phyloP scores from a whole-genome alignment of 2,113 vertebrate genomes.

The Pagrus major region DNA sequence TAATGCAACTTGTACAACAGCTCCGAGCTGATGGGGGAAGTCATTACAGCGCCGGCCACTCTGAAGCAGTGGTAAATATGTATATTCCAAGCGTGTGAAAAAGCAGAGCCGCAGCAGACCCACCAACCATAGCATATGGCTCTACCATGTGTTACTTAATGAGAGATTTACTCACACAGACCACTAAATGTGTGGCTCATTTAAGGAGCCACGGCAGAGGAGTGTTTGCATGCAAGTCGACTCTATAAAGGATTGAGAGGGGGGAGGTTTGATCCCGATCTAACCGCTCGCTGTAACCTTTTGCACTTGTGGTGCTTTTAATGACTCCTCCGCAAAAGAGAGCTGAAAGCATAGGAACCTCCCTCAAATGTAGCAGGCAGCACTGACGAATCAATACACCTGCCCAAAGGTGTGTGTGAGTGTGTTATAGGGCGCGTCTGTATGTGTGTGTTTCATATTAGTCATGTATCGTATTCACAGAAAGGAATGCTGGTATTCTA shows the following conservation, averaged over 20 bases:
- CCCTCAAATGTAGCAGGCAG: not conserved
- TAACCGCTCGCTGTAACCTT: constrained; percentile 54
- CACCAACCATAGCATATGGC: constrained; percentile 81
- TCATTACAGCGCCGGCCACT: constrained; percentile 44
- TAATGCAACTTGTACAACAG: constrained; percentile 25
- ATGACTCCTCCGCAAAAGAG: not conserved
- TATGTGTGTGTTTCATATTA: constrained; percentile 26
- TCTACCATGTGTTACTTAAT: constrained; percentile 83
- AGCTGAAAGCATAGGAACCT: constrained; percentile 1
- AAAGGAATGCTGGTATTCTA: constrained; percentile 44
- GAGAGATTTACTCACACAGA: constrained; percentile 84
- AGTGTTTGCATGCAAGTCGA: constrained; percentile 63
- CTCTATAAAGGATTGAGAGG: constrained; percentile 46
- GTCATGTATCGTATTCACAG: constrained; percentile 24
- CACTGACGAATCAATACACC: constrained; percentile 40
- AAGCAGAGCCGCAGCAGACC: constrained; percentile 72
- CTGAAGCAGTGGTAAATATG: constrained; percentile 71
- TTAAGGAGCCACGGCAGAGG: constrained; percentile 73
- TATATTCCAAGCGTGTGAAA: constrained; percentile 77
- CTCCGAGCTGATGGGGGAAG: constrained; percentile 49
- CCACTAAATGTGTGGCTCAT: constrained; percentile 83
- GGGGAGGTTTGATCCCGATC: not conserved
- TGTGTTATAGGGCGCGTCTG: constrained; percentile 17
- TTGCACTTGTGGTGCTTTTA: constrained; percentile 39
- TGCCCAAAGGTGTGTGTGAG: constrained; percentile 23